These are phyloP conservation scores for Cryptocephalus primarius DNA, from an alignment of 2,888 invertebrate species.

Conservation along the genomic window DNA sequence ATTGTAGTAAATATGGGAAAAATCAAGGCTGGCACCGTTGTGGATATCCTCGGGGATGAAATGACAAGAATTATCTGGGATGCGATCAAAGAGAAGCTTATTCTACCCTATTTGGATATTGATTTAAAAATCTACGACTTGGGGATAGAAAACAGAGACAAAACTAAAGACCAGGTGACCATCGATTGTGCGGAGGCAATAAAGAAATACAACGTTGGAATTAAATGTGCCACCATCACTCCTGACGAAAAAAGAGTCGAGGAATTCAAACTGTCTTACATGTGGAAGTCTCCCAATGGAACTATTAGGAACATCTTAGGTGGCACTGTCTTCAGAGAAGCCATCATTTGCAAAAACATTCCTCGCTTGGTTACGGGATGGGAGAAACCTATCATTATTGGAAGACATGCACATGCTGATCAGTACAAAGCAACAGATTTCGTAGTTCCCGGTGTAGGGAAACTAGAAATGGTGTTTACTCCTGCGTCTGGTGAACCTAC, in stretches of 20 bases:
- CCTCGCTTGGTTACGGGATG: conserved; percentile 91
- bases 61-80: conserved; percentile 99
- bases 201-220: conserved; percentile 94
- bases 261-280: conserved; percentile 73
- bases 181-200: conserved; percentile 94
- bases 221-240: conserved; percentile 98
- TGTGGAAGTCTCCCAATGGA: conserved; percentile 88
- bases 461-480: conserved; percentile 73
- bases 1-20: conserved; percentile 41
- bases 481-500: conserved; percentile 55
- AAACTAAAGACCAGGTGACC: conserved; percentile 91
- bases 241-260: conserved; percentile 94
- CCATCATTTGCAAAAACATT: conserved; percentile 86
- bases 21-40: conserved; percentile 77
- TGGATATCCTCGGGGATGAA: conserved; percentile 89
- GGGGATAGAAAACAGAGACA: conserved; percentile 89
- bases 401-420: conserved; percentile 96
- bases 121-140: conserved; percentile 90
- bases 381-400: conserved; percentile 95
- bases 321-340: conserved; percentile 71
- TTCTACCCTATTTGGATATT: conserved; percentile 90
- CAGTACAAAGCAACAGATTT: conserved; percentile 97
- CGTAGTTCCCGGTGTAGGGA: conserved; percentile 84
- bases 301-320: conserved; percentile 82
- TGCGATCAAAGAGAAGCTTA: conserved; percentile 91